Evolutionary conservation across 2,797 vertebrate species (phyloP), one percentile per base, ranked within the genome.

Genomic region (Limnodromus scolopaceus): DNA sequence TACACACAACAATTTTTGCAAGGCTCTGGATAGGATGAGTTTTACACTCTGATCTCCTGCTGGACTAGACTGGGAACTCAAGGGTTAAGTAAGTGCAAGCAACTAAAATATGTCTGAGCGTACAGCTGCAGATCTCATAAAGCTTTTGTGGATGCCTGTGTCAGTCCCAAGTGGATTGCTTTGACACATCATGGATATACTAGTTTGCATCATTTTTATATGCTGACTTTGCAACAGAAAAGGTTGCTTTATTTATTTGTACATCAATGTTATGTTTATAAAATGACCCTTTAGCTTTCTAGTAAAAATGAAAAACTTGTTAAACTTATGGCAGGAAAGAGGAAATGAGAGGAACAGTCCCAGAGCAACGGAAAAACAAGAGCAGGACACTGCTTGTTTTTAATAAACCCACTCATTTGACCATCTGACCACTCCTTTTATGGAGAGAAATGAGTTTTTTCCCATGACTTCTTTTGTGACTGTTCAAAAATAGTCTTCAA

Each of bases 381-480:
- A 92, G 83, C 77, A 87, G 78, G 84, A 86, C 4, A 13, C 32
- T 48, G 75, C 80, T 95, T 96, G 53, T 95, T 97, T 97, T 93
- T 69, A 89, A 81, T 96, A 91, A 96, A 66, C 61, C 84, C 77
- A 90, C 74, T 91, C 92, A 14, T 58, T 87, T 89, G 76, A 82
- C 91, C 84, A 89, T 76, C 82, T 93, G 94, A 86, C 64, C 68
- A 36, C 13, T 90, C 93, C 96, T 96, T 97, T 96, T 97, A 95
- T 92, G 96, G 96, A 58, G 15, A 93, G 91, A 96, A 85, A 46
- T 12, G 8, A 95, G 20, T 4, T 39, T 96, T 97, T 97, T 97
- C 95, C 96, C 94, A 96, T 65, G 94, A 58, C 68, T 89, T 46
- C 34, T 87, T 90, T 87, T 82, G 30, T 34, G 78, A 58, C 71